phyloP scores from a whole-genome alignment of 2,888 invertebrate genomes.

The Sussaba pulchella region DNA sequence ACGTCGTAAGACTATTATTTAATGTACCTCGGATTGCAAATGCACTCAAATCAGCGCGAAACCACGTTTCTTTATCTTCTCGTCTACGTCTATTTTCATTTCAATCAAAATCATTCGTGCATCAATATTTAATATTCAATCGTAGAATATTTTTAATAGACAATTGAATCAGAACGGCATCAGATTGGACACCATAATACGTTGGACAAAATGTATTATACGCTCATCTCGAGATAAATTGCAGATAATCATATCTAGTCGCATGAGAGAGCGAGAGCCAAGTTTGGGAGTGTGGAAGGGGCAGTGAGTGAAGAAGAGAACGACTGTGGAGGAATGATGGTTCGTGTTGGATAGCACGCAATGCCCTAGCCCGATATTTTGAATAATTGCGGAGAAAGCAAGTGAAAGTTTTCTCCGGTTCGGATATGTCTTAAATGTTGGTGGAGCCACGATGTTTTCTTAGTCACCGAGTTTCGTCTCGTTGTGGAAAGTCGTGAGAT shows the following conservation, averaged over 20 bases:
- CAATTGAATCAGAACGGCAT: not conserved
- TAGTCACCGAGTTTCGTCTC: constrained; percentile 49
- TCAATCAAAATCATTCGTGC: not conserved
- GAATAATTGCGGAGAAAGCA: constrained; percentile 79
- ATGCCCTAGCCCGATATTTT: constrained; percentile 71
- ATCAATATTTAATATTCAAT: not conserved
- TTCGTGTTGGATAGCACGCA: constrained; percentile 46
- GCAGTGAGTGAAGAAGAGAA: not conserved
- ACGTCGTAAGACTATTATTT: not conserved
- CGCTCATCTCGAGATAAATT: not conserved
- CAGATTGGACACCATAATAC: not conserved
- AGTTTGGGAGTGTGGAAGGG: not conserved
- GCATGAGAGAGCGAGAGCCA: not conserved
- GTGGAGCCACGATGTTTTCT: constrained; percentile 50
- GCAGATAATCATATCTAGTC: not conserved
- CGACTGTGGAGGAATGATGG: constrained; percentile 30
- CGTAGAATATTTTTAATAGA: not conserved
- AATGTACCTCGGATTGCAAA: too few species aligned
- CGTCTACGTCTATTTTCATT: too few species aligned
- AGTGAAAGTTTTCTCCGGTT: constrained; percentile 76
- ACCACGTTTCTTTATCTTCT: too few species aligned
- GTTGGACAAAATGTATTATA: not conserved
- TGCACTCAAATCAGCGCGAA: too few species aligned
- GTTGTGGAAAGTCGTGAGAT: constrained; percentile 55
- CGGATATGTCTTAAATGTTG: constrained; percentile 58